phyloP scores from a whole-genome alignment of 2,888 invertebrate species.

The Folsomia manolachei region DNA sequence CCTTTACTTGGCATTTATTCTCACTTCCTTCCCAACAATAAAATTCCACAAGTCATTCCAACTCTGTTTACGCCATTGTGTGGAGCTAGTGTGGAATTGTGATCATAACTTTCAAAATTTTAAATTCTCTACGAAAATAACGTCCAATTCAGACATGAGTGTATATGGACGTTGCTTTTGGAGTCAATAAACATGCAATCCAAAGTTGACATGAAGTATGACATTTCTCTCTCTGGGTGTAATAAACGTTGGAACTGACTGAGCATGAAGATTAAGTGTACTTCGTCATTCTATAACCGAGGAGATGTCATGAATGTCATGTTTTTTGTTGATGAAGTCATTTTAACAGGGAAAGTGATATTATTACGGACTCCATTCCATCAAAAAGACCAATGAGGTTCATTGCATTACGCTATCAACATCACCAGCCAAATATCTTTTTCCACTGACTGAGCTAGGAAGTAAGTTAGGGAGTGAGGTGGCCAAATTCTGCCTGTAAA shows the following conservation, averaged over 20 bases:
- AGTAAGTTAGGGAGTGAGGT: not conserved
- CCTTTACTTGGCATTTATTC: not conserved
- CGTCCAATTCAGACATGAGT: too few relatives aligned
- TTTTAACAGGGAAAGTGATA: slow-evolving; percentile 31
- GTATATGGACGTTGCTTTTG: too few relatives aligned
- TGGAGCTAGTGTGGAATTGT: not conserved
- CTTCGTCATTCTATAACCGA: too few relatives aligned
- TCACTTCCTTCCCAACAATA: not conserved
- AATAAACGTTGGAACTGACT: not conserved
- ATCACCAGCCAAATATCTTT: too few relatives aligned
- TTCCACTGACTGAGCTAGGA: too few relatives aligned
- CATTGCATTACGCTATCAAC: not conserved
- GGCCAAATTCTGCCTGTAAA: too few relatives aligned
- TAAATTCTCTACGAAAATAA: not conserved
- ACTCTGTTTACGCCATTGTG: not conserved
- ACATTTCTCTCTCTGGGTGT: too few relatives aligned
- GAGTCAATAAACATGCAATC: not conserved
- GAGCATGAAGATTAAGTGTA: not conserved
- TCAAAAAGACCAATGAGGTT: not conserved
- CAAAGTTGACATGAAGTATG: too few relatives aligned
- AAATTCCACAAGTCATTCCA: not conserved
- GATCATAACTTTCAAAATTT: not conserved
- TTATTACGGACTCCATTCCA: not conserved
- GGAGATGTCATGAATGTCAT: too few relatives aligned
- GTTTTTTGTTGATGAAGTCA: slow-evolving; percentile 22